Base-by-base conservation (phyloP, 2,888 invertebrate species). In the Metellina segmentata region DNA sequence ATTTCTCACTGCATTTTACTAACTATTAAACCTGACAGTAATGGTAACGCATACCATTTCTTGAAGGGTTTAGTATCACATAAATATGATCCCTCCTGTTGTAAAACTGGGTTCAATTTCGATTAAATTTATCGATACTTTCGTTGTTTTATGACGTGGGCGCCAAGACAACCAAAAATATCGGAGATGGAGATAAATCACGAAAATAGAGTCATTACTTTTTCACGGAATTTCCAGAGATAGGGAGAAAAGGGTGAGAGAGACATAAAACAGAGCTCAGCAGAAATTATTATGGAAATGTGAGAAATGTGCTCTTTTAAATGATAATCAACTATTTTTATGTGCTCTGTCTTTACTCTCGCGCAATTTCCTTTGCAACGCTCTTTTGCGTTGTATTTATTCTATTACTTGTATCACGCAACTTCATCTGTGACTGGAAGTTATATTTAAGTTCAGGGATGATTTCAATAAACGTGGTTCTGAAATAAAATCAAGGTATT, bases 111-210 rank as follows among this genome's bases (percentile, higher is more conserved):
- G 49, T 11, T 77, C 5, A 49, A 13, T 16, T 79, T 34, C 61
- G 61, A 79, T 79, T 79, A 79, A 79, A 79, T 79, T 79, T 79
- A 79, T 79, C 11, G 61, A 61, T 20, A 79, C 34, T 69, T 20
- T 79, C 34, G 13, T 34, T 19, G 34, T 13, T 69, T 79, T 79
- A 79, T 79, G 34, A 61, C 53, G 0, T 6, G 8, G 7, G 6
- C 8, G 9, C 8, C n/a, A n/a, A 7, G 19, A 77, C 51, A 7
- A 19, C 19, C 16, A 79, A 20, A 20, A 34, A 79, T 9, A 7
- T 79, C 34, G 6, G 13, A 61, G 13, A 0, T 9, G 16, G 34
- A 16, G 34, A 79, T 79, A 61, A 69, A 79, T 79, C 61, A 20
- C 61, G 20, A 20, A 61, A 61, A 69, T 34, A 34, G 53, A 20